Conservation (phyloP, 2,113 vertebrate species). For the Ochotona curzoniae region DNA sequence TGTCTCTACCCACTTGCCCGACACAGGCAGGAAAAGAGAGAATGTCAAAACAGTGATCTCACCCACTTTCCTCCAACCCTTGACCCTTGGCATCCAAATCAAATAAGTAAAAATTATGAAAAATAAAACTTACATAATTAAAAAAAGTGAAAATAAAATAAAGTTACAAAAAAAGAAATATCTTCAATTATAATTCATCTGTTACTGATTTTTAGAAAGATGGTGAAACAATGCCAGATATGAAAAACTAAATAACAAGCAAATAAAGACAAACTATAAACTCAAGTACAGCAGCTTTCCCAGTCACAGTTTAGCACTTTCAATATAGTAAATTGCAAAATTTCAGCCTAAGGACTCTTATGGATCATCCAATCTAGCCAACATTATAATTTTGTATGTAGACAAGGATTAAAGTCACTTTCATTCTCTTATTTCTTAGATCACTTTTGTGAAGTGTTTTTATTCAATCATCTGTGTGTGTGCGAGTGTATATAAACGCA, state of each 20-base stretch:
- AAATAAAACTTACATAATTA: too few species aligned
- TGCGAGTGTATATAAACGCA: not conserved
- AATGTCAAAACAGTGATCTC: too few species aligned
- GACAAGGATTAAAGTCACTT: not conserved
- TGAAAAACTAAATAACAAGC: not conserved
- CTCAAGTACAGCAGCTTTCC: not conserved
- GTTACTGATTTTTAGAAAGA: constrained; percentile 6
- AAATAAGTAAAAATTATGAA: too few species aligned
- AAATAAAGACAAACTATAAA: not conserved
- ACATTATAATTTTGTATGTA: not conserved
- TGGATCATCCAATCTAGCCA: not conserved
- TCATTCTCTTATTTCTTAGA: not conserved
- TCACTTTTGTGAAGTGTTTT: constrained; percentile 13
- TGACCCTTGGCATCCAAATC: too few species aligned
- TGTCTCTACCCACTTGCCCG: too few species aligned
- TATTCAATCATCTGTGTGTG: not conserved
- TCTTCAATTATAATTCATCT: constrained; percentile 49
- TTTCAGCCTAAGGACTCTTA: not conserved
- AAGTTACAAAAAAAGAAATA: too few species aligned
- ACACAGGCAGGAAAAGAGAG: too few species aligned
- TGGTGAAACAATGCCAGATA: not conserved
- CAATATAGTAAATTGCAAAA: not conserved
- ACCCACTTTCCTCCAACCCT: too few species aligned
- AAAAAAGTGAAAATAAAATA: too few species aligned
- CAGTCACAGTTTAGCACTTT: not conserved